A percentile compares a stretch with the other conserved stretches of the same genome.
Evolutionary conservation across 2,888 invertebrate genomes (phyloP).

Genomic region (Lysandra coridon): DNA sequence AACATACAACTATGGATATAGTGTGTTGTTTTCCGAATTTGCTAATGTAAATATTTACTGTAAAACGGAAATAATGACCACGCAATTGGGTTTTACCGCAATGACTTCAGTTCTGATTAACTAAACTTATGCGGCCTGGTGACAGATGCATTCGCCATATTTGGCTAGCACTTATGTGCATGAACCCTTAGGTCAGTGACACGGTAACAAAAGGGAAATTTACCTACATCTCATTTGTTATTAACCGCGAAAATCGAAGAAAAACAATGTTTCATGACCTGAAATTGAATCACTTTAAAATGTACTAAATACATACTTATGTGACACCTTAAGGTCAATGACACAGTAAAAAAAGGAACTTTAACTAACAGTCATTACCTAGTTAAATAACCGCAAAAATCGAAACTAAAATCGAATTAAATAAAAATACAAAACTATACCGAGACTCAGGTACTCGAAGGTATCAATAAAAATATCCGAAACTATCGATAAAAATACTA

Average conservation of each 20-base stretch:
- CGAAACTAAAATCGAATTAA: too few species aligned
- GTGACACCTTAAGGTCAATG: background rate
- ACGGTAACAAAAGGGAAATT: background rate
- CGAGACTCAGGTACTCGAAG: background rate
- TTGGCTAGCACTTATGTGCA: background rate
- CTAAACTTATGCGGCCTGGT: background rate
- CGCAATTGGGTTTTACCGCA: background rate
- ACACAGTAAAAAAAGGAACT: background rate
- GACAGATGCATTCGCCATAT: background rate
- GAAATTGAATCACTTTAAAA: background rate
- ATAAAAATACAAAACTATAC: background rate
- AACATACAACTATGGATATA: too few species aligned
- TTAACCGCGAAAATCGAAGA: background rate
- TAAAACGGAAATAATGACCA: background rate
- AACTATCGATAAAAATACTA: slow-evolving; percentile 7
- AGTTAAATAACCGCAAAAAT: too few species aligned
- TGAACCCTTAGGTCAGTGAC: background rate
- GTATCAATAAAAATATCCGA: background rate
- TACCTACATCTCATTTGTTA: background rate
- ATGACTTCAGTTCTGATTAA: background rate
- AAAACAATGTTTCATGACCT: background rate
- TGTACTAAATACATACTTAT: background rate
- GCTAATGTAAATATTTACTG: background rate
- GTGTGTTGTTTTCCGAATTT: background rate
- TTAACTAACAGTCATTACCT: background rate